Conservation (phyloP, 2,113 vertebrate genomes). For the Suricata suricatta region DNA sequence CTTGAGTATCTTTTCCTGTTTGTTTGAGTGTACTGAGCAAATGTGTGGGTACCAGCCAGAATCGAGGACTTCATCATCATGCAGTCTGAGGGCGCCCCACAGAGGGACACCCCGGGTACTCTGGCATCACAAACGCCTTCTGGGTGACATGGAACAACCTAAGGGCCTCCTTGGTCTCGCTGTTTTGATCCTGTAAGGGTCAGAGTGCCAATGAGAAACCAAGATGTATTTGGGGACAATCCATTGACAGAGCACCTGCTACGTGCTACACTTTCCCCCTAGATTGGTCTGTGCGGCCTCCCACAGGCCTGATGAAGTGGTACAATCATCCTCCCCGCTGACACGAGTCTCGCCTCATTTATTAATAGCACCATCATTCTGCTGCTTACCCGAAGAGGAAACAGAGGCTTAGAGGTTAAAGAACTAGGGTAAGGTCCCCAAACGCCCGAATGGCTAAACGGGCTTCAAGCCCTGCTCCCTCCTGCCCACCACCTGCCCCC, state of each 20-base stretch:
- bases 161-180: fast-evolving
- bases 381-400: neutral
- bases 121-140: neutral
- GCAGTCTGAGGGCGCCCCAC: neutral
- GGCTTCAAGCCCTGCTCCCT: neutral
- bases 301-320: too few species aligned
- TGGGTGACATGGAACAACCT: neutral
- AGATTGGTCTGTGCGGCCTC: neutral
- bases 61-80: fast-evolving
- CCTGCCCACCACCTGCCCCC: neutral
- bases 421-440: neutral
- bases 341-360: neutral
- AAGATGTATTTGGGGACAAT: neutral
- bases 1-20: neutral
- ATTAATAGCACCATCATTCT: neutral
- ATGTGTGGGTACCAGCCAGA: neutral
- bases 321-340: neutral
- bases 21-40: too few species aligned
- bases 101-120: fast-evolving
- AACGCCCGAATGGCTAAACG: neutral
- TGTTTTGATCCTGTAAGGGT: neutral
- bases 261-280: fast-evolving
- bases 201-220: neutral
- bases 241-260: neutral
- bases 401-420: neutral